These are phyloP conservation scores for Presbytis comata DNA, from an alignment of 2,797 vertebrate species.

Conservation along the genomic window DNA sequence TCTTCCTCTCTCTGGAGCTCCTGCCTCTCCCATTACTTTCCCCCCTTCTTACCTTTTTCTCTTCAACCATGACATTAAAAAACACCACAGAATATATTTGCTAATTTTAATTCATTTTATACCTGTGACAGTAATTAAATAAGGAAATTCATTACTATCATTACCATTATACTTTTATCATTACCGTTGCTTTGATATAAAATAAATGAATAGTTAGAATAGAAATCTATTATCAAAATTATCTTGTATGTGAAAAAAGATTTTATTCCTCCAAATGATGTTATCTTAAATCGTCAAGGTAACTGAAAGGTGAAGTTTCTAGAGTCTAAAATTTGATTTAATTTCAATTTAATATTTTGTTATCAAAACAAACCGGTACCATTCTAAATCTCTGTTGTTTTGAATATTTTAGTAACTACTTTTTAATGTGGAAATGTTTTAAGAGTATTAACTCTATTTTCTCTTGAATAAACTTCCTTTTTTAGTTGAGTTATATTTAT, in stretches of 20 bases:
- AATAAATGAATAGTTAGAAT: constrained; percentile 60
- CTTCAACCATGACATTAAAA: constrained; percentile 26
- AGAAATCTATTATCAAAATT: constrained; percentile 55
- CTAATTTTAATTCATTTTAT: constrained; percentile 40
- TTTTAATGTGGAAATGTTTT: neutral
- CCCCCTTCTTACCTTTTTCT: neutral
- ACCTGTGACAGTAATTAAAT: constrained; percentile 48
- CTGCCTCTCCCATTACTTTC: neutral
- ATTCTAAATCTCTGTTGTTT: neutral
- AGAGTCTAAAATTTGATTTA: neutral
- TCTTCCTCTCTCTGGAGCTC: neutral
- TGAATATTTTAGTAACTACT: neutral
- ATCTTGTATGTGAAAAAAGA: neutral
- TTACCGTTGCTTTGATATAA: constrained; percentile 38
- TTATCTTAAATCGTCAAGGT: neutral
- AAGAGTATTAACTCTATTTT: neutral
- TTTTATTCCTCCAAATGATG: constrained; percentile 24
- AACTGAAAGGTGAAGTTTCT: neutral
- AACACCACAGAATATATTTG: neutral
- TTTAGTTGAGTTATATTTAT: neutral
- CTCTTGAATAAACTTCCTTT: neutral
- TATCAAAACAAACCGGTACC: neutral
- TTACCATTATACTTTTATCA: constrained; percentile 42
- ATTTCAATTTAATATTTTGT: constrained; percentile 20
- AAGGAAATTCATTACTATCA: constrained; percentile 38